These are phyloP conservation scores for Ditylenchus dipsaci DNA, from an alignment of 1,140 invertebrate genomes.

Conservation along the genomic window DNA sequence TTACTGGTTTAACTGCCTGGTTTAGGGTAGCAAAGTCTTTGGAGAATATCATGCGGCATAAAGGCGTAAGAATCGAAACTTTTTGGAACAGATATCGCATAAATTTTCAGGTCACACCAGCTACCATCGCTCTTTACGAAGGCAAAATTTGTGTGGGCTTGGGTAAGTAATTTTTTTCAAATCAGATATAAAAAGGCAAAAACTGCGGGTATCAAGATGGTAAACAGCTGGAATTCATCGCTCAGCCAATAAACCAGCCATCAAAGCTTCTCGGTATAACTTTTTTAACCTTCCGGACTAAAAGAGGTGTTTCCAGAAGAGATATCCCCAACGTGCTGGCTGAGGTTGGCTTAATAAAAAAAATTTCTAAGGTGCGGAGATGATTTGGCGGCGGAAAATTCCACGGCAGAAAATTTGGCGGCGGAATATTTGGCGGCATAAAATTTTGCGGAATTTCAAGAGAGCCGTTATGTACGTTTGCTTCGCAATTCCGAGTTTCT, in stretches of 20 bases:
- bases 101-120: constrained; percentile 68
- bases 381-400: too few species aligned
- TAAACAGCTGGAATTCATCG: constrained; percentile 62
- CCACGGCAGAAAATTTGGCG: too few species aligned
- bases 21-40: constrained; percentile 72
- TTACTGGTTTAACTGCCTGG: not conserved
- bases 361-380: too few species aligned
- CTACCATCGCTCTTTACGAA: constrained; percentile 81
- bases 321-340: not conserved
- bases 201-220: constrained; percentile 70
- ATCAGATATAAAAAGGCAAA: constrained; percentile 71
- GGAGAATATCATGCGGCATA: constrained; percentile 69
- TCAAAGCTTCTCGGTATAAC: constrained; percentile 70
- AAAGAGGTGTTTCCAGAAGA: not conserved
- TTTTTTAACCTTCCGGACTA: too few species aligned
- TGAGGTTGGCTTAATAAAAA: not conserved
- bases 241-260: constrained; percentile 57
- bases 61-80: constrained; percentile 64
- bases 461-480: too few species aligned
- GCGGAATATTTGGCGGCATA: too few species aligned
- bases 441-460: too few species aligned
- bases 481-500: too few species aligned
- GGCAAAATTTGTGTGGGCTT: constrained; percentile 77
- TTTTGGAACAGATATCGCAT: too few species aligned
- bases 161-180: not conserved